These are phyloP conservation scores for Boloria euphrosyne DNA, from an alignment of 2,888 invertebrate species.

Conservation along the genomic window DNA sequence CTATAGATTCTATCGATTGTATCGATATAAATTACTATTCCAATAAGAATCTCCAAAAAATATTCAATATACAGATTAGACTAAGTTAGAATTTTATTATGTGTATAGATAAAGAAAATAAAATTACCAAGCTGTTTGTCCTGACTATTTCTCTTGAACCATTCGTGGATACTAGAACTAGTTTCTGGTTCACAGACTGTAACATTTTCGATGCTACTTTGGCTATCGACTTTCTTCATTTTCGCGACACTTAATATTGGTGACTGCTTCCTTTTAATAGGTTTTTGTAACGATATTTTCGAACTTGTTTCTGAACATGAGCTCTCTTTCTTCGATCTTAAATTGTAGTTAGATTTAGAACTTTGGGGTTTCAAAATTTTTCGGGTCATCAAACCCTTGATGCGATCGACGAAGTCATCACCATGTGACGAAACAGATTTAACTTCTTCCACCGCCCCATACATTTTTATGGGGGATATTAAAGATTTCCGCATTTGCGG, in stretches of 20 bases:
- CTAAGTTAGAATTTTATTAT: no score
- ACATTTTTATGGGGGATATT: slow-evolving; percentile 60
- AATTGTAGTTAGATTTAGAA: slow-evolving; percentile 4
- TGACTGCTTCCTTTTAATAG: slow-evolving; percentile 29
- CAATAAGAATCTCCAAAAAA: no score
- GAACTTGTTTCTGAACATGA: slow-evolving; percentile 39
- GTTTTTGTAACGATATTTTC: slow-evolving; percentile 28
- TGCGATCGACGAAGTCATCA: slow-evolving; percentile 36
- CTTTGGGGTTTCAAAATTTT: slow-evolving; percentile 27
- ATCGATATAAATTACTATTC: no score
- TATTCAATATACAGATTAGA: no score
- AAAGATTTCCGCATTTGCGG: slow-evolving; percentile 40
- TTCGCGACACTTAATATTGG: slow-evolving; percentile 36
- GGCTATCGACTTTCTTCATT: slow-evolving; percentile 39
- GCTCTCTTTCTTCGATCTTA: slow-evolving; percentile 1
- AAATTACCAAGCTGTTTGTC: slow-evolving; percentile 18
- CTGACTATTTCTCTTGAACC: slow-evolving; percentile 53
- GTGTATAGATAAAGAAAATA: neutral
- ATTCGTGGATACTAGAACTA: slow-evolving; percentile 54
- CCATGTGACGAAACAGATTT: slow-evolving; percentile 15
- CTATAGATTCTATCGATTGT: no score
- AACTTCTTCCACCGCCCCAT: slow-evolving; percentile 42
- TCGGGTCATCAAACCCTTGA: slow-evolving; percentile 27
- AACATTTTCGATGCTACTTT: neutral
- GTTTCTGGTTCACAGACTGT: slow-evolving; percentile 37